These are phyloP conservation scores for Sialia sialis DNA, from an alignment of 2,113 vertebrate genomes.

Conservation along the genomic window DNA sequence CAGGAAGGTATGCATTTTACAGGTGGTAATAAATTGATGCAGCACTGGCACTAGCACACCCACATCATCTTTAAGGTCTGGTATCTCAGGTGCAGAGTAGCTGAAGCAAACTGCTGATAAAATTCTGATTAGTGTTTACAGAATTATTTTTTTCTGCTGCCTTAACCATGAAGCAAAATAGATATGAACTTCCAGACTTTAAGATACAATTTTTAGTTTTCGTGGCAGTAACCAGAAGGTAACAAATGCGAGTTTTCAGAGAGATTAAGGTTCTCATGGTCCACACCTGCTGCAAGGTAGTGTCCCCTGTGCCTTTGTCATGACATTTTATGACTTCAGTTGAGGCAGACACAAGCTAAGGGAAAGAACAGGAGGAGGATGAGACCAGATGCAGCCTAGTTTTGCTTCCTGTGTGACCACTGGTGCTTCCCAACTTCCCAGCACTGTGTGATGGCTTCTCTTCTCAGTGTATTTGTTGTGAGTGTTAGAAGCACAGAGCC, in stretches of 20 bases:
- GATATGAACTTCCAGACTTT: neutral
- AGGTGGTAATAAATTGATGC: neutral
- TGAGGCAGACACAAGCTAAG: neutral
- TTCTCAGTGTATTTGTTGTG: neutral
- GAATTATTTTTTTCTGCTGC: neutral
- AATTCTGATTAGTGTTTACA: neutral
- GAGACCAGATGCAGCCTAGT: neutral
- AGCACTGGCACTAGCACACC: neutral
- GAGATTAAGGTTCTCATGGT: neutral
- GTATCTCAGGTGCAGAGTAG: neutral
- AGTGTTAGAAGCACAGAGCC: neutral
- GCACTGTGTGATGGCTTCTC: neutral
- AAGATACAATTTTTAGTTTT: neutral
- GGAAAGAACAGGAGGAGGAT: neutral
- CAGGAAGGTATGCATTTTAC: neutral
- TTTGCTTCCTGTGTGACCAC: rapidly evolving
- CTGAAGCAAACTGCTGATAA: neutral
- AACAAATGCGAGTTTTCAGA: neutral
- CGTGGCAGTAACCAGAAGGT: neutral
- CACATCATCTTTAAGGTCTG: neutral
- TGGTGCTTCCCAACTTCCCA: neutral
- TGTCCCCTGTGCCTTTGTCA: neutral
- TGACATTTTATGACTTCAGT: neutral
- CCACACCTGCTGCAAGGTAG: neutral
- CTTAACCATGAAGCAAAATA: neutral